Conservation (phyloP, 2,888 invertebrate species). For the Oscheius myriophilus region DNA sequence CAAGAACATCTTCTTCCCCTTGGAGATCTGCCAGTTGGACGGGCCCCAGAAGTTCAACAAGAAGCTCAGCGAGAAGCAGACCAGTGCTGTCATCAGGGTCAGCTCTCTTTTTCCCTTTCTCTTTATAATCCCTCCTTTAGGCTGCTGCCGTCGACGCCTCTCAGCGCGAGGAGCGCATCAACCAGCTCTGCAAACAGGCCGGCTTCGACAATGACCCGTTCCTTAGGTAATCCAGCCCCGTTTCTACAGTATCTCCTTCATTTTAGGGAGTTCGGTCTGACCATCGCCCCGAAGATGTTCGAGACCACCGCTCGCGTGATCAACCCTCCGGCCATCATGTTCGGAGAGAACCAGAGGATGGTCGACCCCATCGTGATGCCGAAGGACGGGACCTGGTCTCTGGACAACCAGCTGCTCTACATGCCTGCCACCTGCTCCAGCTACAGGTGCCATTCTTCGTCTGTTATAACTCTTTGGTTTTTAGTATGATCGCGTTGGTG, state of each 20-base stretch:
- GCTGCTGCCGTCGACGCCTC: constrained; percentile 65
- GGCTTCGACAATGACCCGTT: constrained; percentile 63
- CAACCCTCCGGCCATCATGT: constrained; percentile 61
- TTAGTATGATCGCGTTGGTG: constrained; percentile 61
- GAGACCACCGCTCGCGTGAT: constrained; percentile 64
- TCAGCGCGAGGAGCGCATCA: constrained; percentile 61
- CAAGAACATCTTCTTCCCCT: constrained; percentile 63
- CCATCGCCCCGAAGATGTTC: constrained; percentile 59
- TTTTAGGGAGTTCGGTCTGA: constrained; percentile 54
- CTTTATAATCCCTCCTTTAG: constrained; percentile 39
- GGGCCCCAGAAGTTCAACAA: constrained; percentile 65
- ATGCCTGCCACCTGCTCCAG: constrained; percentile 57
- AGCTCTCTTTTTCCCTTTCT: too few species aligned
- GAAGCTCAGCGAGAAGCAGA: constrained; percentile 66
- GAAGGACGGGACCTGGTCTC: constrained; percentile 64
- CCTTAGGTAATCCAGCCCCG: constrained; percentile 38
- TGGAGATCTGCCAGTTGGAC: constrained; percentile 63
- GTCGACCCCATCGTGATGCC: constrained; percentile 59
- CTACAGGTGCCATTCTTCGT: constrained; percentile 33
- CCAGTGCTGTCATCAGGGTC: constrained; percentile 58
- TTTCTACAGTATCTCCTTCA: constrained; percentile 16
- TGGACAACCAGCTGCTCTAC: constrained; percentile 62
- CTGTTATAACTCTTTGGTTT: not conserved
- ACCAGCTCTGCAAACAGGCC: constrained; percentile 55
- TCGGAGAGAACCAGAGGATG: constrained; percentile 54